A percentile compares a stretch with the other conserved stretches of the same genome.
Conservation (phyloP, 2,113 vertebrate genomes). For the Herpetotheres cachinnans region DNA sequence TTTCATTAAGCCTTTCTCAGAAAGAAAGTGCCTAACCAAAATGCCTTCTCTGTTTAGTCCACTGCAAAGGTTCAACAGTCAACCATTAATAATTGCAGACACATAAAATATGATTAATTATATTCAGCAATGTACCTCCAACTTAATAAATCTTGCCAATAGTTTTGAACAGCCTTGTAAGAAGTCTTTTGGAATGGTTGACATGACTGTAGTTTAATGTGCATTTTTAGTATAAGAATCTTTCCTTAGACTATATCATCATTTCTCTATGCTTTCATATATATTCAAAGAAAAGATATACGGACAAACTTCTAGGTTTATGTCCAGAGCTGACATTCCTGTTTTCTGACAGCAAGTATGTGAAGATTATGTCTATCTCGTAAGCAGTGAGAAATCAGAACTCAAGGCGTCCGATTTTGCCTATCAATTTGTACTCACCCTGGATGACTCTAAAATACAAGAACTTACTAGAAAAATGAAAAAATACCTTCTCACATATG, state of each 20-base stretch:
- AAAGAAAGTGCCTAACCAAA: neutral
- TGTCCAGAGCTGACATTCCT: neutral
- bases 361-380: neutral
- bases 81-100: neutral
- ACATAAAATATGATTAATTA: neutral
- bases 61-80: neutral
- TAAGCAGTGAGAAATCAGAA: neutral
- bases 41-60: neutral
- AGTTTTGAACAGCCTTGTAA: neutral
- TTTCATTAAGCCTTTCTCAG: neutral
- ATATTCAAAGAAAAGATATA: neutral
- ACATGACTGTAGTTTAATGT: neutral
- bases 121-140: neutral
- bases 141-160: neutral
- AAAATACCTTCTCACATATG: neutral
- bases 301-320: neutral
- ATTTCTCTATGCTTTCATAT: neutral
- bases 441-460: neutral
- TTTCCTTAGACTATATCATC: neutral
- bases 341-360: neutral
- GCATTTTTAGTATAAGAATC: neutral
- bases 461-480: neutral
- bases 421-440: neutral
- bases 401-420: neutral
- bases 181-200: neutral